Conservation (phyloP, 2,888 invertebrate genomes). For the Fissipunctia ypsillon region DNA sequence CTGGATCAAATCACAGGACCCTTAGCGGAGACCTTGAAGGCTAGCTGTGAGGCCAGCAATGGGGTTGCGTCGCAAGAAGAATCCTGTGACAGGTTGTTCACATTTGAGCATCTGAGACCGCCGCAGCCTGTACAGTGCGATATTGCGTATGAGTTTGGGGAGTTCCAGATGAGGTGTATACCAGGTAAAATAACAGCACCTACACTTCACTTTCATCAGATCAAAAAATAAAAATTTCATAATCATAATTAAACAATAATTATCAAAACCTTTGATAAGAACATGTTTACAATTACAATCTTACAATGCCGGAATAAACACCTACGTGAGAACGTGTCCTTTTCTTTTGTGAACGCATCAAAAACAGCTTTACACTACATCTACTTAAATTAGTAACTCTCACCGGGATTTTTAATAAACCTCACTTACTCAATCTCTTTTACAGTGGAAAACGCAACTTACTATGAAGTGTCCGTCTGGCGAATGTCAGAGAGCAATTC, state of each 20-base stretch:
- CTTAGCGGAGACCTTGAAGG: conserved; percentile 78
- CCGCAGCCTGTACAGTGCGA: conserved; percentile 85
- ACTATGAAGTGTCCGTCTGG: conserved; percentile 88
- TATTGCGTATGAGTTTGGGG: conserved; percentile 83
- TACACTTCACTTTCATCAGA: not conserved
- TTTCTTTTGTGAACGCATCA: no score
- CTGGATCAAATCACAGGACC: conserved; percentile 84
- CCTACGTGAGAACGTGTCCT: not conserved
- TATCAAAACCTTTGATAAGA: not conserved
- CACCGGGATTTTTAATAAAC: not conserved
- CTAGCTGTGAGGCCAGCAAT: conserved; percentile 85
- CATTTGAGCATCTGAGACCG: conserved; percentile 83
- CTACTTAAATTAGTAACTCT: not conserved
- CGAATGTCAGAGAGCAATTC: conserved; percentile 85
- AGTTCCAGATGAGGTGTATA: conserved; percentile 87
- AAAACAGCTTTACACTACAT: no score
- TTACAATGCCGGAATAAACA: no score
- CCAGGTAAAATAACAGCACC: conserved; percentile 78
- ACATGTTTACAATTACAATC: no score
- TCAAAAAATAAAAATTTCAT: not conserved
- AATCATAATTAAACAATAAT: not conserved
- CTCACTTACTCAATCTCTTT: no score
- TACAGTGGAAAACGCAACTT: conserved; percentile 87
- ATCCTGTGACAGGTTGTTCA: conserved; percentile 80
- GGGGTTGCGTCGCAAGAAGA: conserved; percentile 84